Evolutionary conservation across 2,797 vertebrate species (phyloP), one percentile per base, ranked within the genome.

Genomic region (Melopsittacus undulatus): DNA sequence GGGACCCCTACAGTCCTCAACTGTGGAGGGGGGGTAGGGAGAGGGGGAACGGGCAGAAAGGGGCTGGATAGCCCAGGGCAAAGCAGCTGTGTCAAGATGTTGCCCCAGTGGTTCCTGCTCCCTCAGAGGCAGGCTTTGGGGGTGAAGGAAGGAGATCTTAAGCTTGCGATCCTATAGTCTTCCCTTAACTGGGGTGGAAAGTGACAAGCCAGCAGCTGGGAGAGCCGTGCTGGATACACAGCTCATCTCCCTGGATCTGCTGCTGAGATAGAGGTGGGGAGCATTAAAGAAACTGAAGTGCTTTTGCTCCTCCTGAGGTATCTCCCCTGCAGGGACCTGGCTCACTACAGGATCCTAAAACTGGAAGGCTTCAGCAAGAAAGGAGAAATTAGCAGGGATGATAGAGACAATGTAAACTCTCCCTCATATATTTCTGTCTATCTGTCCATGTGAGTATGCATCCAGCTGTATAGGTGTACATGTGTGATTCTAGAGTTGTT

Each of bases 391-490:
- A 69, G 20, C 56, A 81, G 68, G 70, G 59, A 26, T 67, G 30
- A 15, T 42, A 89, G 18, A 93, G 64, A 34, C 45, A 83, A 4
- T 89, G 72, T 83, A 85, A 94, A 89, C 61, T 83, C 67, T 89
- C 38, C 64, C 45, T 72, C 59, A 42, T 14, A 22, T 36, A 21
- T 88, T 69, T 68, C 83, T 52, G 26, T 61, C 63, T 91, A 32
- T 82, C 69, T 90, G 87, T 87, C 92, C 92, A 26, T 95, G 96
- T 91, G 91, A 94, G 92, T 84, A 74, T 57, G 73, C 86, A 76
- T 56, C 76, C 85, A 87, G 79, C 49, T 56, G 64, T 62, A 59
- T 2, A 81, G 77, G 59, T 52, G 23, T 40, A 34, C 27, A 42
- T 36, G 34, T 34, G 57, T 78, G 61, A 46, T 78, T n/a, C 48